Conservation (phyloP, 2,797 vertebrate genomes). For the Pseudomugil tenellus region DNA sequence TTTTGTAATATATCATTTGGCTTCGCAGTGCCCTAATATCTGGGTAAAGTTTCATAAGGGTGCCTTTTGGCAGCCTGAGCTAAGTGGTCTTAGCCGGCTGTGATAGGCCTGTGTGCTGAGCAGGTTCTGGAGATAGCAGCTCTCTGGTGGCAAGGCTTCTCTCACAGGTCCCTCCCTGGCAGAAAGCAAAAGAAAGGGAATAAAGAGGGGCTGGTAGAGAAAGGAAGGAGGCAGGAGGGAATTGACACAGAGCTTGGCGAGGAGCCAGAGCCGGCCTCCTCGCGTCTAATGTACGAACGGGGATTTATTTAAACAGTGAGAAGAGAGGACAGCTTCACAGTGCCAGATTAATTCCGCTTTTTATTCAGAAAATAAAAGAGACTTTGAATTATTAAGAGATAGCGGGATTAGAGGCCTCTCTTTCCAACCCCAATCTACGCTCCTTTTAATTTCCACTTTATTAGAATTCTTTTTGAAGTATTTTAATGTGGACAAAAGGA, state of each 20-base stretch:
- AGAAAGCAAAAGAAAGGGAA: slow-evolving; percentile 78
- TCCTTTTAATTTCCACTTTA: slow-evolving; percentile 99
- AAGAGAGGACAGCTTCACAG: slow-evolving; percentile 97
- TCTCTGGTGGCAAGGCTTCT: slow-evolving; percentile 81
- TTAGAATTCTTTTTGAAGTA: slow-evolving; percentile 99
- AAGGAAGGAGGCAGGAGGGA: slow-evolving; percentile 83
- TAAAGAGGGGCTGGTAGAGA: slow-evolving; percentile 79
- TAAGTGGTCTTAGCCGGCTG: slow-evolving; percentile 82
- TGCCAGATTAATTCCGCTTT: slow-evolving; percentile 98
- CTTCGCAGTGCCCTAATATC: slow-evolving; percentile 82
- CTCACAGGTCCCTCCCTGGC: slow-evolving; percentile 83
- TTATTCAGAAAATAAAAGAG: slow-evolving; percentile 99
- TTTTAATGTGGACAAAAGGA: slow-evolving; percentile 98
- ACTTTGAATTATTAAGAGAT: slow-evolving; percentile 99
- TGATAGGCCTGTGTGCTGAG: slow-evolving; percentile 81
- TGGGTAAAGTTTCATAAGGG: slow-evolving; percentile 84
- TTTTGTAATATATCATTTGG: slow-evolving; percentile 81
- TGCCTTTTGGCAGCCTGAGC: slow-evolving; percentile 78
- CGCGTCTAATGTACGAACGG: slow-evolving; percentile 88
- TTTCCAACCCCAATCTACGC: slow-evolving; percentile 93
- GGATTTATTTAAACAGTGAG: slow-evolving; percentile 96
- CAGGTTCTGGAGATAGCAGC: slow-evolving; percentile 85
- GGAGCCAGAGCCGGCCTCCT: slow-evolving; percentile 87
- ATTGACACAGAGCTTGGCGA: slow-evolving; percentile 85
- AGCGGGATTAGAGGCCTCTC: slow-evolving; percentile 99